These are phyloP conservation scores for Hippocampus barbouri DNA, from an alignment of 2,113 vertebrate genomes.

Conservation along the genomic window DNA sequence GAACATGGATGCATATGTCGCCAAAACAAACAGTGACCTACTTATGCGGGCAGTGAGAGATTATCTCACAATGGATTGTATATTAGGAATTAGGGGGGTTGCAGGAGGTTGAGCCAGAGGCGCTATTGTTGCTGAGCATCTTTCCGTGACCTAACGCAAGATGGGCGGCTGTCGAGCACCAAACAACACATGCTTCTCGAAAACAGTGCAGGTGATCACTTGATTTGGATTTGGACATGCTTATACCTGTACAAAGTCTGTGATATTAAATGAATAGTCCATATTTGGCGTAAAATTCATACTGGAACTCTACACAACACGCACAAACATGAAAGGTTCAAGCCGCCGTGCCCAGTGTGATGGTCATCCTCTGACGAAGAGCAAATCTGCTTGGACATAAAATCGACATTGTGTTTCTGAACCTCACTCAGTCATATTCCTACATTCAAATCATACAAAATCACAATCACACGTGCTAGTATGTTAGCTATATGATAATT, in stretches of 20 bases:
- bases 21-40: constrained; percentile 62
- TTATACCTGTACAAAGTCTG: neutral
- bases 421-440: neutral
- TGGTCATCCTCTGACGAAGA: constrained; percentile 41
- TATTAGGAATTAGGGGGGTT: constrained; percentile 23
- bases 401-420: constrained; percentile 27
- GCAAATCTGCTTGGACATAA: constrained; percentile 18
- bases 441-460: neutral
- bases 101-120: constrained; percentile 37
- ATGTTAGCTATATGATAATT: no score
- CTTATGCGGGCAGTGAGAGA: constrained; percentile 54
- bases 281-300: constrained; percentile 5
- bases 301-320: constrained; percentile 2
- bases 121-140: constrained; percentile 61
- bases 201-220: constrained; percentile 15
- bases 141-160: constrained; percentile 30
- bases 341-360: constrained; percentile 14
- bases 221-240: neutral
- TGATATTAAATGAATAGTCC: neutral
- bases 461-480: neutral
- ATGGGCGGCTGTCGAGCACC: constrained; percentile 2
- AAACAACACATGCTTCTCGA: constrained; percentile 6
- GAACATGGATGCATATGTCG: constrained; percentile 14
- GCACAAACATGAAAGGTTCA: constrained; percentile 15
- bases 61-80: constrained; percentile 55